phyloP scores from a whole-genome alignment of 2,888 invertebrate genomes.

The Amorpha juglandis region DNA sequence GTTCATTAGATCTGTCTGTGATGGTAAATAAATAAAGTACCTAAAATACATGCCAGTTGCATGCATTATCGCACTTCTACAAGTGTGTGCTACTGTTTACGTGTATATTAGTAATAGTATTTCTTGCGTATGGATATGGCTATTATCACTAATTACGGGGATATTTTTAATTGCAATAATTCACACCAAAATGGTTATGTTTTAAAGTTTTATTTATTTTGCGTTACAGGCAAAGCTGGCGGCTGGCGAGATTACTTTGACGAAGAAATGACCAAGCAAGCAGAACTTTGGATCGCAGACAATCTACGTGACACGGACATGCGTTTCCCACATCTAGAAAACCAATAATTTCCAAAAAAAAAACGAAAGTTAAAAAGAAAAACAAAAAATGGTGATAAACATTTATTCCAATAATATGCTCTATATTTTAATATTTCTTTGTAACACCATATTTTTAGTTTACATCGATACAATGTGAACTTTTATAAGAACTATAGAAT shows the following conservation, averaged over 20 bases:
- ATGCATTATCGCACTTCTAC: too few species aligned
- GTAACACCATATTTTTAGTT: constrained; percentile 81
- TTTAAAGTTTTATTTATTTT: constrained; percentile 8
- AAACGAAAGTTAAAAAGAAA: constrained; percentile 64
- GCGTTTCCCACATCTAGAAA: constrained; percentile 76
- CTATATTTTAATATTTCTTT: constrained; percentile 80
- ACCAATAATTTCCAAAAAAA: constrained; percentile 27
- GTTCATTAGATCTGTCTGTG: too few species aligned
- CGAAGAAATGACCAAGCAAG: constrained; percentile 85
- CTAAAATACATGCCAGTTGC: too few species aligned
- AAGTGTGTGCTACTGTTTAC: too few species aligned
- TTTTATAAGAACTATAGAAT: constrained; percentile 65
- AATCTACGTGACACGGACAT: constrained; percentile 86
- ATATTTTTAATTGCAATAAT: background rate
- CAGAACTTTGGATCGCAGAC: constrained; percentile 88
- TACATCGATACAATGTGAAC: constrained; percentile 71
- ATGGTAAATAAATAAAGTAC: too few species aligned
- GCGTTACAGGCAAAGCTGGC: constrained; percentile 82
- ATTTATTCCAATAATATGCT: constrained; percentile 82
- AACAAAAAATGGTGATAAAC: constrained; percentile 71
- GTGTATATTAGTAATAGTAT: too few species aligned
- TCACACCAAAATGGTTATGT: background rate
- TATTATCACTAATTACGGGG: background rate
- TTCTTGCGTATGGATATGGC: too few species aligned
- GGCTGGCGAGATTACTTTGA: constrained; percentile 90